Evolutionary conservation across 2,113 vertebrate genomes (phyloP), one percentile per base, ranked within the genome.

Genomic region (Melanerpes aurifrons): DNA sequence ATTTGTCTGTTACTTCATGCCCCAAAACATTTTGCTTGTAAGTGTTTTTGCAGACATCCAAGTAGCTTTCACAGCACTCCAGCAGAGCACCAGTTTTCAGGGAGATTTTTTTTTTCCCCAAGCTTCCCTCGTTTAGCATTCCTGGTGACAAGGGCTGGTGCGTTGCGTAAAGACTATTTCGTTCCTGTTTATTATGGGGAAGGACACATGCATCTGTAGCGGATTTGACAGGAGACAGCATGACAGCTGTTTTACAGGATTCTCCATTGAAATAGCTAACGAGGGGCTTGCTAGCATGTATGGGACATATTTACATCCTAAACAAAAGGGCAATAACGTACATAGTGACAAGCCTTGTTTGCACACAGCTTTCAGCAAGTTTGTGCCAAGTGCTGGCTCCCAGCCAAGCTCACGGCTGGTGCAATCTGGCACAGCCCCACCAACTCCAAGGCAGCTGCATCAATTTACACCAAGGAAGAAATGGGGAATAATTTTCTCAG

Each of bases 251-350:
- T 96, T 94, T 82, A 89, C 77, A 86, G 89, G 81, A 84, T 86
- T 91, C 74, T 85, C 91, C 85, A 82, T 61, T 92, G 89, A 94
- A 95, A 92, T 24, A 61, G 86, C 76, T 79, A 92, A 82, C 0
- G 18, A 84, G 80, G 87, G 74, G 48, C 83, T 93, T 74, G 86
- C 93, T 76, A 67, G 90, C 89, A 31, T 67, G 82, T 84, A 93
- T 87, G 76, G 90, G 83, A 79, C 91, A 93, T 92, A 88, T 90
- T 96, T 93, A 83, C 91, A 91, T 76, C 87, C 90, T 75, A 94
- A 91, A 93, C 95, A 96, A 96, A 95, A 95, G 90, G 91, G 87
- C 93, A 86, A 74, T 90, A 96, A 64, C 86, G 47, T 48, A 94
- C 90, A 72, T 72, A 84, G 91, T 81, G 91, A 92, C 87, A 87